Evolutionary conservation across 2,797 vertebrate genomes (phyloP), one percentile per base, ranked within the genome.

Genomic region (Gymnopithys bicolor): DNA sequence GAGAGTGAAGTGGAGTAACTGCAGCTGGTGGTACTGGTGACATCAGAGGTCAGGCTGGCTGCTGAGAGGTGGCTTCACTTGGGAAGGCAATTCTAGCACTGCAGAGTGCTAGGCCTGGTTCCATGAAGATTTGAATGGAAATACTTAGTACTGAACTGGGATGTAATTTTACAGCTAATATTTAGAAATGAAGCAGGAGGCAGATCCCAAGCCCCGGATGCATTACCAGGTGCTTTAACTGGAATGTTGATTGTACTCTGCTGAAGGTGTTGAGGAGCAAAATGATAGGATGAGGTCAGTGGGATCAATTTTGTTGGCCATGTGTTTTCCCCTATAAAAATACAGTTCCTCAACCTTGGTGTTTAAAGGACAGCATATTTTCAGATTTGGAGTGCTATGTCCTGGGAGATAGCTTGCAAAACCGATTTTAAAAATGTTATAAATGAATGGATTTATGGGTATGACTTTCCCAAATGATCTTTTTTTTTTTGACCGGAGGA

Each of bases 391-490:
- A 84, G 19, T 37, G n/a, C 32, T 55, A n/a, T 81, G 74, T 81
- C 77, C 70, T 82, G 35, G 60, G 85, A 90, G 16, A 81, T 10
- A 69, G 35, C 48, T 71, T 75, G 32, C 30, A 90, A 63, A 93
- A 79, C 35, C 64, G 49, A 35, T 85, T 84, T 66, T 0, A 30
- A 84, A 89, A 74, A 48, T 68, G 19, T 51, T 93, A 32, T 43
- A 70, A 58, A 86, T 51, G 18, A 67, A 67, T 77, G 33, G 80
- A 91, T 96, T 95, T 95, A 87, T 86, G 49, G 19, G 30, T 62
- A 21, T 46, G 25, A 35, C 79, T 88, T 95, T 87, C 80, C 73
- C 90, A 69, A 76, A 81, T 35, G 24, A 41, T 3, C n/a, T n/a
- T 3, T 58, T 63, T 46, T 41, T 51, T 71, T 93, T 80, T 77